Evolutionary conservation across 2,888 invertebrate genomes (phyloP).

Genomic region (Erebia epiphron): DNA sequence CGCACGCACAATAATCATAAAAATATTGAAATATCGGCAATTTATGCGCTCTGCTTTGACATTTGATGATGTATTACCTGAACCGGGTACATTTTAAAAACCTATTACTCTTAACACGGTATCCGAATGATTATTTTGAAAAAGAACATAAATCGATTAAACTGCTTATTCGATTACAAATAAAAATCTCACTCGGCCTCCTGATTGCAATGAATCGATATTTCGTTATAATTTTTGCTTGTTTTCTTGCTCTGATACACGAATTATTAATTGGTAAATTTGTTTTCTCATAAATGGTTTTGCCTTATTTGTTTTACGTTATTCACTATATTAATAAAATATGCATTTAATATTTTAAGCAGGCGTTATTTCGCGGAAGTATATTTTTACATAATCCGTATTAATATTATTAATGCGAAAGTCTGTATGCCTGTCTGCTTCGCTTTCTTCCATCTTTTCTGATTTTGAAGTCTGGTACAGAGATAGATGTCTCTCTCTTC

Average conservation of each 20-base stretch:
- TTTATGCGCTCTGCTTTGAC: constrained; percentile 50
- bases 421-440: no score
- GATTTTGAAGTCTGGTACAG: no score
- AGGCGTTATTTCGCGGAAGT: no score
- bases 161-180: constrained; percentile 60
- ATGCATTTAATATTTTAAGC: no score
- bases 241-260: neutral
- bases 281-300: neutral
- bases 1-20: constrained; percentile 44
- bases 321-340: neutral
- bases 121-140: constrained; percentile 50
- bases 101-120: constrained; percentile 69
- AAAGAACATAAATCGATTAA: constrained; percentile 48
- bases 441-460: no score
- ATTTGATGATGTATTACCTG: constrained; percentile 57
- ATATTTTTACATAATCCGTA: no score
- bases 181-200: constrained; percentile 56
- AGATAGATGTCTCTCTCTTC: no score
- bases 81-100: constrained; percentile 63
- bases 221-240: constrained; percentile 45
- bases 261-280: constrained; percentile 18
- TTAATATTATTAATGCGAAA: no score
- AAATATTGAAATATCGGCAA: constrained; percentile 47
- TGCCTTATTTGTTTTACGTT: neutral
- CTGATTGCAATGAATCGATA: constrained; percentile 55